Evolutionary conservation across 2,888 invertebrate genomes (phyloP).

Genomic region (Heteropelma amictum): DNA sequence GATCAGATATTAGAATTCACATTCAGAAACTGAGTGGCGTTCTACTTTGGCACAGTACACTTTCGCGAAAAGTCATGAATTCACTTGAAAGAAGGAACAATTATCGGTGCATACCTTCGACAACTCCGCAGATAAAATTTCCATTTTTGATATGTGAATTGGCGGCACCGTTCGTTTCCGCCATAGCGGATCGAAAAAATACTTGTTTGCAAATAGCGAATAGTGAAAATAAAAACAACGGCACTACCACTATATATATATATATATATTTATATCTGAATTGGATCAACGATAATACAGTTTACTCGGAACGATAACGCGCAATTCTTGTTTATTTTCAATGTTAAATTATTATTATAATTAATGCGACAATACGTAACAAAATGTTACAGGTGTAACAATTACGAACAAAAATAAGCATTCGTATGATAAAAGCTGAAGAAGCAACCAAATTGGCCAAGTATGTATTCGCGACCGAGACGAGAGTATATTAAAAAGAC

Average conservation of each 20-base stretch:
- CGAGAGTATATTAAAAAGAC: no score
- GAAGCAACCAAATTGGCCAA: no score
- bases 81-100: not conserved
- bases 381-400: not conserved
- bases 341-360: not conserved
- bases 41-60: not conserved
- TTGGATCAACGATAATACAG: not conserved
- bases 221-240: constrained; percentile 22
- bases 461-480: no score
- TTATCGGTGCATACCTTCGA: constrained; percentile 86
- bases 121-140: constrained; percentile 94
- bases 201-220: constrained; percentile 12
- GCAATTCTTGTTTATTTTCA: not conserved
- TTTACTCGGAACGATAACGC: not conserved
- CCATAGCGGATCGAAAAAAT: constrained; percentile 66
- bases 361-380: not conserved
- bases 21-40: not conserved
- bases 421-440: no score
- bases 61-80: constrained; percentile 12
- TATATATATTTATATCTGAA: not conserved
- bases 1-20: not conserved
- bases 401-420: not conserved
- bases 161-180: constrained; percentile 77
- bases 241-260: no score
- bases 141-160: constrained; percentile 85